Evolutionary conservation across 2,113 vertebrate species (phyloP).

Genomic region (Motacilla alba): DNA sequence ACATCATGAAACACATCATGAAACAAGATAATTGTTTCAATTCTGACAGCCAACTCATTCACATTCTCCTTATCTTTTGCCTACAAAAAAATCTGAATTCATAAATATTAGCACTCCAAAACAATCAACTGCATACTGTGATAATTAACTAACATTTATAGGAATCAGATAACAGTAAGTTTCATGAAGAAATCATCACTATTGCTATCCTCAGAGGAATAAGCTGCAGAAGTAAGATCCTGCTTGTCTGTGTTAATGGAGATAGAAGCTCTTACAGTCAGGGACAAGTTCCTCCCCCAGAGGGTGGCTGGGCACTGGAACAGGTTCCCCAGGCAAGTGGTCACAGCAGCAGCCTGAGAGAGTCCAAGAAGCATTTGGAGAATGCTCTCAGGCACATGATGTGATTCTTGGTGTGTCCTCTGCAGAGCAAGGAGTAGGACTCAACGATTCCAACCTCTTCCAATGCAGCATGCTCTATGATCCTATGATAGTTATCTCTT

Average conservation of each 20-base stretch:
- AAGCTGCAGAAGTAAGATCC: background rate
- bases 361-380: background rate
- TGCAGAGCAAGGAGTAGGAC: background rate
- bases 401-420: background rate
- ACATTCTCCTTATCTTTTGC: background rate
- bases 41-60: background rate
- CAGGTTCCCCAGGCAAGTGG: background rate
- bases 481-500: background rate
- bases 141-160: background rate
- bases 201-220: background rate
- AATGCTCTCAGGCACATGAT: background rate
- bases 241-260: background rate
- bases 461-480: background rate
- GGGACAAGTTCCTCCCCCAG: background rate
- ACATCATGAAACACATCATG: background rate
- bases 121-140: background rate
- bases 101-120: background rate
- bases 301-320: accelerated
- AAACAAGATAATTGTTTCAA: background rate
- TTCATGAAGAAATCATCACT: background rate
- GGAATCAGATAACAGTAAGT: background rate
- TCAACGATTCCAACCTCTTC: background rate
- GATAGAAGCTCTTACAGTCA: background rate
- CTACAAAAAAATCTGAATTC: background rate
- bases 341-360: background rate